phyloP scores from a whole-genome alignment of 2,797 vertebrate genomes.

The Takifugu ocellatus region DNA sequence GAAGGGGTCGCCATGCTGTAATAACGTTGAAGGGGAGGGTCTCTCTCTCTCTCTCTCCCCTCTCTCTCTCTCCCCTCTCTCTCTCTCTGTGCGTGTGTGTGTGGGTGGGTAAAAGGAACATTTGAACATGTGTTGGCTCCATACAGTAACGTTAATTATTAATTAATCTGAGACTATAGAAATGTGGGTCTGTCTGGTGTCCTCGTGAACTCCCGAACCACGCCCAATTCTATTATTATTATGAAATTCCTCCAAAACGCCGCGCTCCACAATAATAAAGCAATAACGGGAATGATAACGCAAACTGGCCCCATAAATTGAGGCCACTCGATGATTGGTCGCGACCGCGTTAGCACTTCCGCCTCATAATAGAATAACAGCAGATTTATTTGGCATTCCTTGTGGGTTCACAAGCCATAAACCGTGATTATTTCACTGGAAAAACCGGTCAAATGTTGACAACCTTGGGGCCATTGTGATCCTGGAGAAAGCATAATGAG shows the following conservation, averaged over 20 bases:
- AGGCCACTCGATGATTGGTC: slow-evolving; percentile 72
- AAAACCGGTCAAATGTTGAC: slow-evolving; percentile 87
- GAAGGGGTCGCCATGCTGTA: slow-evolving; percentile 90
- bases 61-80: slow-evolving; percentile 20
- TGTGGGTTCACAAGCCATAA: slow-evolving; percentile 73
- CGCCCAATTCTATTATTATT: slow-evolving; percentile 37
- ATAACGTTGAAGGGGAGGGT: slow-evolving; percentile 48
- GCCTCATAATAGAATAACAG: slow-evolving; percentile 68
- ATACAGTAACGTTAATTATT: slow-evolving; percentile 31
- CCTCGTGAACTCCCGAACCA: slow-evolving; percentile 61
- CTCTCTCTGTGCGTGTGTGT: background rate
- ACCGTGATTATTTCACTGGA: slow-evolving; percentile 75
- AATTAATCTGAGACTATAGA: slow-evolving; percentile 24
- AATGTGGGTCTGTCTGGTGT: slow-evolving; percentile 39
- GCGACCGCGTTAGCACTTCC: slow-evolving; percentile 69
- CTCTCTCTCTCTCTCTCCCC: slow-evolving; percentile 7
- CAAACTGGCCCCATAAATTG: slow-evolving; percentile 58
- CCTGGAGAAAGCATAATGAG: slow-evolving; percentile 87
- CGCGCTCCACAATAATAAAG: slow-evolving; percentile 30
- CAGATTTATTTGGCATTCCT: slow-evolving; percentile 79
- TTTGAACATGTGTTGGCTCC: slow-evolving; percentile 15
- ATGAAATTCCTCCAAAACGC: slow-evolving; percentile 22
- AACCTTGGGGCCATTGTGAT: slow-evolving; percentile 85
- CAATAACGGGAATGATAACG: slow-evolving; percentile 48
- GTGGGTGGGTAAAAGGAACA: background rate